Percentiles rank a stretch among this genome's conserved stretches.
These are phyloP conservation scores for Pogonus chalceus DNA, from an alignment of 1,140 invertebrate species.

Conservation along the genomic window DNA sequence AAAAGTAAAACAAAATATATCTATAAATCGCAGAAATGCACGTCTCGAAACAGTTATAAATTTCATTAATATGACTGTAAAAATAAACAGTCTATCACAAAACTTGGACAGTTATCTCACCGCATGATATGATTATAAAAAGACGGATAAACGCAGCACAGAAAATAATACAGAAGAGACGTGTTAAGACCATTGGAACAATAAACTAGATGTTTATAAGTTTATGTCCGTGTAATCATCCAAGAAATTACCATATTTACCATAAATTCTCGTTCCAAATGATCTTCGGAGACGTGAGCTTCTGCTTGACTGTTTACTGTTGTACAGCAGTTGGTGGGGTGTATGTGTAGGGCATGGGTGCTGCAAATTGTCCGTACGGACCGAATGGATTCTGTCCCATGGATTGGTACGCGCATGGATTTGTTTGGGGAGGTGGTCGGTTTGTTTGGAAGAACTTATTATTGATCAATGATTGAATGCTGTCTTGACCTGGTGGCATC, in stretches of 20 bases:
- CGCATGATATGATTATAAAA: background rate
- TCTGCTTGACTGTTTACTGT: constrained; percentile 25
- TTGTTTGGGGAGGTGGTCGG: constrained; percentile 41
- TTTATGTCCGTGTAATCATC: too few relatives aligned
- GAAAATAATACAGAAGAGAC: too few relatives aligned
- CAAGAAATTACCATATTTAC: too few relatives aligned
- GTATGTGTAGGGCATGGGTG: constrained; percentile 34
- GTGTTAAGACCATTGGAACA: too few relatives aligned
- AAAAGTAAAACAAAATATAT: background rate
- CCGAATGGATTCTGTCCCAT: constrained; percentile 41
- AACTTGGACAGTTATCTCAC: background rate
- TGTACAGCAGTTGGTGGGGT: constrained; percentile 36
- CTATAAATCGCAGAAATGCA: background rate
- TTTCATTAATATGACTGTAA: too few relatives aligned
- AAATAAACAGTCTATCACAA: background rate
- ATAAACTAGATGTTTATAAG: too few relatives aligned
- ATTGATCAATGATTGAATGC: constrained; percentile 47
- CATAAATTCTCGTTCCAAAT: too few relatives aligned
- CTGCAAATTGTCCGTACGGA: constrained; percentile 37
- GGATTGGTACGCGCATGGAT: constrained; percentile 48
- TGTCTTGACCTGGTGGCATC: constrained; percentile 38
- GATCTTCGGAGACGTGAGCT: background rate
- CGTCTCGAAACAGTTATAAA: background rate
- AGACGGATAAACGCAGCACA: too few relatives aligned
- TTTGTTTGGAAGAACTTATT: constrained; percentile 53